These are phyloP conservation scores for Trisateles emortualis DNA, from an alignment of 2,888 invertebrate species.

Conservation along the genomic window DNA sequence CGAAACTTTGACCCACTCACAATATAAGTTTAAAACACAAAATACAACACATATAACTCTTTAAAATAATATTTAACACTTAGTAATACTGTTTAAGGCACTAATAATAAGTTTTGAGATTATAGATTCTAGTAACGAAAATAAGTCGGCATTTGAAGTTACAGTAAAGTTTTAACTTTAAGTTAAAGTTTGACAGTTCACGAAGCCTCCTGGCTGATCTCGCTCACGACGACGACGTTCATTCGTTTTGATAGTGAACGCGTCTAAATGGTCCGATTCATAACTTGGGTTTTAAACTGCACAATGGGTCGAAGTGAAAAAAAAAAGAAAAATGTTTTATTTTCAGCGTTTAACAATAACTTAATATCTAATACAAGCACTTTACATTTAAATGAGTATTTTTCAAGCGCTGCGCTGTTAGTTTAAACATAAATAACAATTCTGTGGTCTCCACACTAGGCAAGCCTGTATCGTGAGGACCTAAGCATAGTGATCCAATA, in stretches of 20 bases:
- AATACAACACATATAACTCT: constrained; percentile 33
- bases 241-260: constrained; percentile 31
- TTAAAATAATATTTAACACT: constrained; percentile 36
- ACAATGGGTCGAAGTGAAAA: neutral
- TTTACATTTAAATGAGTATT: no score
- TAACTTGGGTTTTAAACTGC: neutral
- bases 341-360: no score
- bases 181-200: constrained; percentile 57
- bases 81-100: constrained; percentile 34
- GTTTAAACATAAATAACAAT: no score
- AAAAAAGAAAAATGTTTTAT: no score
- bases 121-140: constrained; percentile 51
- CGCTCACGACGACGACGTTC: constrained; percentile 33
- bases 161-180: no score
- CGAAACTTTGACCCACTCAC: constrained; percentile 46
- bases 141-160: constrained; percentile 56
- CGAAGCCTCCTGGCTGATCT: constrained; percentile 53
- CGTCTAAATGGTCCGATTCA: constrained; percentile 42
- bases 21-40: constrained; percentile 43
- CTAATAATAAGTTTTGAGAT: constrained; percentile 45
- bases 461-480: no score
- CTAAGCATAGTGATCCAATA: no score
- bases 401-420: no score
- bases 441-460: no score
- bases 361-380: no score